Evolutionary conservation across 2,888 invertebrate species (phyloP).

Genomic region (Catonia carolina): DNA sequence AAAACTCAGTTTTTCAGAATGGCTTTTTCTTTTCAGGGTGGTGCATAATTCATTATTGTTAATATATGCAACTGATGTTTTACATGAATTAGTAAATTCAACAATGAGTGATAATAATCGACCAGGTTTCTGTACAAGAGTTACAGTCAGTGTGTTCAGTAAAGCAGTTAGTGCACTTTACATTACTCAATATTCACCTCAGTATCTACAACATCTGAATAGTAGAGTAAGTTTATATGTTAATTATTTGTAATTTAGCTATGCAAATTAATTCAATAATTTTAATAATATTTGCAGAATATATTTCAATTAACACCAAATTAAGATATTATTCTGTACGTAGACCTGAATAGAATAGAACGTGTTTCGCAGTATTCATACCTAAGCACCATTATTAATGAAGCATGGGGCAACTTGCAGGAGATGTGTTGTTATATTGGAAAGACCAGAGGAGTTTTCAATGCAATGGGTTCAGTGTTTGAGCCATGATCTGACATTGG

Average conservation of each 20-base stretch:
- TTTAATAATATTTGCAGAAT: not conserved
- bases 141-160: constrained; percentile 42
- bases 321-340: too few relatives aligned
- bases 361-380: too few relatives aligned
- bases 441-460: too few relatives aligned
- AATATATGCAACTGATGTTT: constrained; percentile 45
- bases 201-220: constrained; percentile 42
- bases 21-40: constrained; percentile 40
- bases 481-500: too few relatives aligned
- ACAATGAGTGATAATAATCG: constrained; percentile 38
- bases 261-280: not conserved
- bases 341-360: too few relatives aligned
- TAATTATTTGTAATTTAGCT: too few relatives aligned
- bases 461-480: too few relatives aligned
- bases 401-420: too few relatives aligned
- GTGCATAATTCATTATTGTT: constrained; percentile 47
- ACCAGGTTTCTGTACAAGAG: constrained; percentile 42
- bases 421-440: too few relatives aligned
- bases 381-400: too few relatives aligned
- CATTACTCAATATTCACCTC: constrained; percentile 43
- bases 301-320: not conserved
- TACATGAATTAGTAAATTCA: constrained; percentile 44
- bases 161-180: constrained; percentile 45
- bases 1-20: too few relatives aligned
- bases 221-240: constrained; percentile 40